Conservation (phyloP, 2,113 vertebrate species). For the Pituophis catenifer region DNA sequence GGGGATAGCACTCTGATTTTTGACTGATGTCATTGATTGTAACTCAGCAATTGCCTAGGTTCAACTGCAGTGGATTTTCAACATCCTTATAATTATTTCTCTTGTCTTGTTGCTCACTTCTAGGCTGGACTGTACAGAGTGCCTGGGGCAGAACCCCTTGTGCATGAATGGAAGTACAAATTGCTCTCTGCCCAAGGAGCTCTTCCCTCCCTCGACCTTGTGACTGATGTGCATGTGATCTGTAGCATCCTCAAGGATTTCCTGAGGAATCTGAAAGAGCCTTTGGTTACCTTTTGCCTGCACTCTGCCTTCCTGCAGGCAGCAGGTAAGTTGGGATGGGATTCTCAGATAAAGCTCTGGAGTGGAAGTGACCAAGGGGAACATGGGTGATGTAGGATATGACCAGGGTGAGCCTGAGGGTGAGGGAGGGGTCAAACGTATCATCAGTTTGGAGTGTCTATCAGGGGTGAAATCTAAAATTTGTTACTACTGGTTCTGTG, state of each 20-base stretch:
- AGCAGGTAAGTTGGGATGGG: slow-evolving; percentile 60
- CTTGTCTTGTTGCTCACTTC: neutral
- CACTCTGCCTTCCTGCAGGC: slow-evolving; percentile 78
- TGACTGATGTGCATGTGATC: slow-evolving; percentile 78
- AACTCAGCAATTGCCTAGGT: too few relatives aligned
- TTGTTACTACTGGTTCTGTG: too few relatives aligned
- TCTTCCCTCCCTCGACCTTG: neutral
- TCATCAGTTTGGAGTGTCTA: neutral
- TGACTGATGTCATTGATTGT: neutral
- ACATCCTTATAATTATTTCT: neutral
- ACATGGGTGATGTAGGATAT: fast-evolving
- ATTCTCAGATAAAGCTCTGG: neutral
- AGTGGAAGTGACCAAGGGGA: neutral
- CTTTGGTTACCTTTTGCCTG: slow-evolving; percentile 80
- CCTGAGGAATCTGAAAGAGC: slow-evolving; percentile 80
- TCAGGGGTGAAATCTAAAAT: too few relatives aligned
- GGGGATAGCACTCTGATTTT: neutral
- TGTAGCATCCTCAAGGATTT: slow-evolving; percentile 87
- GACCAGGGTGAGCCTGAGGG: neutral
- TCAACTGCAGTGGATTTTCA: neutral
- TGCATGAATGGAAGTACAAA: slow-evolving; percentile 16
- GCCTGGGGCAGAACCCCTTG: neutral
- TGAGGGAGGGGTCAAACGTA: neutral
- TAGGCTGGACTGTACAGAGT: neutral
- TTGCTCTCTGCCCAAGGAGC: neutral